Conservation (phyloP, 2,797 vertebrate species). For the Aythya fuligula region DNA sequence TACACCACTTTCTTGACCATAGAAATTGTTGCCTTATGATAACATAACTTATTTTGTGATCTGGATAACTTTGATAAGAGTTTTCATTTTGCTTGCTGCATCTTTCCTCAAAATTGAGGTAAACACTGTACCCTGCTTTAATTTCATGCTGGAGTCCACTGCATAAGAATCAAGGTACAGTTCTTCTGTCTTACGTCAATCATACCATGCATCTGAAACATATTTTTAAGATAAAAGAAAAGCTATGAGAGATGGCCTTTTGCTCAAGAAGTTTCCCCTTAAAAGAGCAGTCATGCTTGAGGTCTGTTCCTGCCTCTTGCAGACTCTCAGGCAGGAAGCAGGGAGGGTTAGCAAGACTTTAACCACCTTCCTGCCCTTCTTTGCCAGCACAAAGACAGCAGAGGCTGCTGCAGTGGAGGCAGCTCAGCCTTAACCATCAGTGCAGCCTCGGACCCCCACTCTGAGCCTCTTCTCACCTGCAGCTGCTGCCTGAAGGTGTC, state of each 20-base stretch:
- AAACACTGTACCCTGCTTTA: not conserved
- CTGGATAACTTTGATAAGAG: not conserved
- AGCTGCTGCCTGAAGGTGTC: not conserved
- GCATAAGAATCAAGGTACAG: not conserved
- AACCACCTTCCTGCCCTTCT: not conserved
- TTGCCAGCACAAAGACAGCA: not conserved
- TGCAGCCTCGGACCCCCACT: rapidly evolving
- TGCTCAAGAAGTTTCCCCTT: constrained; percentile 15
- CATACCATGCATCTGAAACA: not conserved
- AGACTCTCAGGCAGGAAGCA: not conserved
- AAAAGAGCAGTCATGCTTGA: not conserved
- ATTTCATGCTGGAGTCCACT: not conserved
- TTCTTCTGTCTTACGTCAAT: not conserved
- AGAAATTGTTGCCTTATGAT: not conserved
- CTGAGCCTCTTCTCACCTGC: not conserved
- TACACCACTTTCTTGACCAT: not conserved
- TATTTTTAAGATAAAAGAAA: too few relatives aligned
- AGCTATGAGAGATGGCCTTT: not conserved
- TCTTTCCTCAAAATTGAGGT: not conserved
- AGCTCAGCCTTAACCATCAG: not conserved
- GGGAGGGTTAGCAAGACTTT: not conserved
- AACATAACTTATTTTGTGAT: not conserved
- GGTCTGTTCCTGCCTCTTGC: not conserved
- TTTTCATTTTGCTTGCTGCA: not conserved
- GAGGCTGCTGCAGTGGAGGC: not conserved